Percentiles rank a stretch among this genome's conserved stretches.
phyloP scores from a whole-genome alignment of 2,888 invertebrate species.

The Apamea anceps region DNA sequence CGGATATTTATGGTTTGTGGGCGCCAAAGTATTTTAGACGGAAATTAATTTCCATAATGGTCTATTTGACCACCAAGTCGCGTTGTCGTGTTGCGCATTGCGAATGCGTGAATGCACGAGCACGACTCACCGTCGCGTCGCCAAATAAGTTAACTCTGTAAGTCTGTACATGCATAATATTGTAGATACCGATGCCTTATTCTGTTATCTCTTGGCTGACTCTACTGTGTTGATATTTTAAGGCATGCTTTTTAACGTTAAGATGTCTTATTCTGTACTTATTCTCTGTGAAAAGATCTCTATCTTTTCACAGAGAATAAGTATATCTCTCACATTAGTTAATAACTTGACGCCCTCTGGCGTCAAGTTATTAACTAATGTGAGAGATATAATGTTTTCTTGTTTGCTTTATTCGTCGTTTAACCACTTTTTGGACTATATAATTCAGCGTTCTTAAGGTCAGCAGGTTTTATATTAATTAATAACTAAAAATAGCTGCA shows the following conservation, averaged over 20 bases:
- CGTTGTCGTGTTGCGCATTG: constrained; percentile 63
- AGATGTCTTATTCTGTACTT: constrained; percentile 61
- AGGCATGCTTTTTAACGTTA: constrained; percentile 56
- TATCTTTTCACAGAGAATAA: too few relatives aligned
- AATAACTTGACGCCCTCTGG: too few relatives aligned
- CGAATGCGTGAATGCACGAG: constrained; percentile 63
- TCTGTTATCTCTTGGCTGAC: constrained; percentile 59
- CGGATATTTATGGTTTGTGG: constrained; percentile 60
- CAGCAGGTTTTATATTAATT: constrained; percentile 53
- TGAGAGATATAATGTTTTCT: constrained; percentile 30
- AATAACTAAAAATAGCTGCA: constrained; percentile 36
- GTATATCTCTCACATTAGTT: too few relatives aligned
- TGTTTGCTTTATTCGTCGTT: constrained; percentile 47
- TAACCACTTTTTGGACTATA: constrained; percentile 38
- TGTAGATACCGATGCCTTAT: constrained; percentile 62
- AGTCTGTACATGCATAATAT: constrained; percentile 61
- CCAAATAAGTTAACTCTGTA: constrained; percentile 66
- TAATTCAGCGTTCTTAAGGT: constrained; percentile 42
- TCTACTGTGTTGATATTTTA: constrained; percentile 62
- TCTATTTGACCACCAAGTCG: constrained; percentile 64
- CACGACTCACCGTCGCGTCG: constrained; percentile 57
- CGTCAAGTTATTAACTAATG: constrained; percentile 42
- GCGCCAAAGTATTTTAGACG: constrained; percentile 68
- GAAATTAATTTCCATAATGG: constrained; percentile 74
- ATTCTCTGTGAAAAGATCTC: constrained; percentile 36